These are phyloP conservation scores for Corythoichthys intestinalis DNA, from an alignment of 2,113 vertebrate species.

Conservation along the genomic window DNA sequence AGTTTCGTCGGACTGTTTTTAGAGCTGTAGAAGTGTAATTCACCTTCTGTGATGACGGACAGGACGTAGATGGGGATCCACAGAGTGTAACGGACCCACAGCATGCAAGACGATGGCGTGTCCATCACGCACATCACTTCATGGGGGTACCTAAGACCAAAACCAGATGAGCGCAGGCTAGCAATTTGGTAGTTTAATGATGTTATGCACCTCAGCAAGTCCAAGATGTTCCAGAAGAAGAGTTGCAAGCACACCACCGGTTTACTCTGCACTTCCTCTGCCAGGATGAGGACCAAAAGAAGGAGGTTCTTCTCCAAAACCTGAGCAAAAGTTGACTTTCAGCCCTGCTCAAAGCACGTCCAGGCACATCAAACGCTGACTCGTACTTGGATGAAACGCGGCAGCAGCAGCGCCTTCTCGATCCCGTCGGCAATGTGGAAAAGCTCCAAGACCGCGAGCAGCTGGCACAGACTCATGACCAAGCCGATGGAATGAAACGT, in stretches of 20 bases:
- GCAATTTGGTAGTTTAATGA: neutral
- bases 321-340: constrained; percentile 55
- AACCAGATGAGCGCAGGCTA: constrained; percentile 1
- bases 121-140: constrained; percentile 77
- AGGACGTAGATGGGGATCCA: constrained; percentile 81
- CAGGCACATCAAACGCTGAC: neutral
- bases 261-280: constrained; percentile 89
- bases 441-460: constrained; percentile 83
- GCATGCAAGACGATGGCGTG: constrained; percentile 71
- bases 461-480: constrained; percentile 86
- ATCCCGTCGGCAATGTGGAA: constrained; percentile 83
- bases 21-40: neutral
- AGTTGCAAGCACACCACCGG: constrained; percentile 83
- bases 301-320: constrained; percentile 85
- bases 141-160: constrained; percentile 66
- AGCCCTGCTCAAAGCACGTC: no score
- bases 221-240: constrained; percentile 87
- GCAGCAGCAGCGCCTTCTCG: constrained; percentile 77
- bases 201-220: constrained; percentile 75
- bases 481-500: constrained; percentile 89
- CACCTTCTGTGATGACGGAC: constrained; percentile 84
- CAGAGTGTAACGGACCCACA: constrained; percentile 83
- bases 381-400: constrained; percentile 83
- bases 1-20: no score
- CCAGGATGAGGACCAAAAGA: constrained; percentile 82